These are phyloP conservation scores for Creontiades dilutus DNA, from an alignment of 2,888 invertebrate genomes.

Conservation along the genomic window DNA sequence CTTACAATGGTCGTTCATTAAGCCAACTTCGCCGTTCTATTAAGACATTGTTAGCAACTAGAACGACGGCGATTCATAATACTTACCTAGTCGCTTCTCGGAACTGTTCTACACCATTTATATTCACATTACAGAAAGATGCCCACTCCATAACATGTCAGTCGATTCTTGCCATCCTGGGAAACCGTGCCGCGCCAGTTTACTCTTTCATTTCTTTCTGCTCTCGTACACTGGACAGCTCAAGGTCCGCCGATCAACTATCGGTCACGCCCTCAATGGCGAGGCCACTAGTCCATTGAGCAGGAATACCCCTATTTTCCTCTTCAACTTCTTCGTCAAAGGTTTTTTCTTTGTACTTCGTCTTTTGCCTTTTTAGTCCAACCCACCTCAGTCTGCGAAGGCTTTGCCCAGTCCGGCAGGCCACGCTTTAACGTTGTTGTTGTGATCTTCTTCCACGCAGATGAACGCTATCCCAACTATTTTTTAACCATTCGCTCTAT, in stretches of 20 bases:
- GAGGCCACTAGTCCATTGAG: conserved; percentile 11
- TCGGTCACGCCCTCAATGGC: conserved; percentile 46
- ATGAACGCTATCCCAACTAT: not conserved
- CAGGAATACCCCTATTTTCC: conserved; percentile 7
- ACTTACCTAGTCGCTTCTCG: no score
- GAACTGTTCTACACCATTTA: no score
- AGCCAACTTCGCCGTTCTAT: no score
- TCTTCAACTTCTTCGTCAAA: conserved; percentile 24
- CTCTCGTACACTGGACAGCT: conserved; percentile 5
- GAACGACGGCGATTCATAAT: no score
- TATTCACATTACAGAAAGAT: not conserved
- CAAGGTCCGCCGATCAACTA: conserved; percentile 51
- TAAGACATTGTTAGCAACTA: no score
- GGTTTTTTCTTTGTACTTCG: not conserved
- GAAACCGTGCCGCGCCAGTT: conserved; percentile 4
- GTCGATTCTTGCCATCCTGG: not conserved
- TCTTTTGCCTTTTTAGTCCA: not conserved
- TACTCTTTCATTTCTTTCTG: not conserved
- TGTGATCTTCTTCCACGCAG: conserved; percentile 13
- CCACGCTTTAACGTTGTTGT: conserved; percentile 16
- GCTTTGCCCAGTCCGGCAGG: not conserved
- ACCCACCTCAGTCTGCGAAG: not conserved
- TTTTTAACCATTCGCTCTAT: not conserved
- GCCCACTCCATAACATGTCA: not conserved
- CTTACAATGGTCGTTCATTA: no score